A percentile compares a stretch with the other conserved stretches of the same genome.
Evolutionary conservation across 2,797 vertebrate species (phyloP).

Genomic region (Protosalanx chinensis): DNA sequence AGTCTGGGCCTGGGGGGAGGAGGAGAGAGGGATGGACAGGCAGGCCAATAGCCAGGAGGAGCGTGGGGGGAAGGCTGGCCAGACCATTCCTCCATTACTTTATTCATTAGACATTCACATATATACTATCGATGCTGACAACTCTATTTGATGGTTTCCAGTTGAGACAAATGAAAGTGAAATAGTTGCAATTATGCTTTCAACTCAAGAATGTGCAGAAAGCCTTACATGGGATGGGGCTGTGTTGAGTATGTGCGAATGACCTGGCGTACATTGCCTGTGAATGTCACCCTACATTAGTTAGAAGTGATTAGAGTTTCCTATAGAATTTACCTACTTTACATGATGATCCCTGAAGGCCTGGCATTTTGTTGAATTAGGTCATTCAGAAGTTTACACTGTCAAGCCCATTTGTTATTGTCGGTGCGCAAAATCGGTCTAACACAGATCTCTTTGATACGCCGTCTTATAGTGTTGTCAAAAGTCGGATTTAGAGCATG

Average conservation of each 20-base stretch:
- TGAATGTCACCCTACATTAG: background rate
- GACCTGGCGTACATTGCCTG: background rate
- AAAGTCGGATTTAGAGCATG: conserved; percentile 2
- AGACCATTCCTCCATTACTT: conserved; percentile 28
- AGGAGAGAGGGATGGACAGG: conserved; percentile 27
- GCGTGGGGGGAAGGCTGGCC: conserved; percentile 18
- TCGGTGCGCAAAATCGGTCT: background rate
- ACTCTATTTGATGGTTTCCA: background rate
- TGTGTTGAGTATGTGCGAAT: background rate
- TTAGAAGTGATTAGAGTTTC: background rate
- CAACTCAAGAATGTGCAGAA: background rate
- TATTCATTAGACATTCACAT: background rate
- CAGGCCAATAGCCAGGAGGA: conserved; percentile 39
- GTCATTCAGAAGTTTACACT: background rate
- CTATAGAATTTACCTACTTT: conserved; percentile 1
- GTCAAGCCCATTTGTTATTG: background rate
- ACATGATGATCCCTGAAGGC: background rate
- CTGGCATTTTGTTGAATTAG: conserved; percentile 15
- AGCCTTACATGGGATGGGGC: too few relatives aligned
- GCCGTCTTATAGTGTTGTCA: conserved; percentile 7
- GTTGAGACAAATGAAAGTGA: background rate
- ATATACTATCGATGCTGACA: background rate
- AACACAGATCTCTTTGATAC: conserved; percentile 6
- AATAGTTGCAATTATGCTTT: background rate
- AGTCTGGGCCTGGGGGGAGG: conserved; percentile 53